Percentiles rank a stretch among this genome's conserved stretches.
Evolutionary conservation across 2,113 vertebrate genomes (phyloP).

Genomic region (Callithrix jacchus): DNA sequence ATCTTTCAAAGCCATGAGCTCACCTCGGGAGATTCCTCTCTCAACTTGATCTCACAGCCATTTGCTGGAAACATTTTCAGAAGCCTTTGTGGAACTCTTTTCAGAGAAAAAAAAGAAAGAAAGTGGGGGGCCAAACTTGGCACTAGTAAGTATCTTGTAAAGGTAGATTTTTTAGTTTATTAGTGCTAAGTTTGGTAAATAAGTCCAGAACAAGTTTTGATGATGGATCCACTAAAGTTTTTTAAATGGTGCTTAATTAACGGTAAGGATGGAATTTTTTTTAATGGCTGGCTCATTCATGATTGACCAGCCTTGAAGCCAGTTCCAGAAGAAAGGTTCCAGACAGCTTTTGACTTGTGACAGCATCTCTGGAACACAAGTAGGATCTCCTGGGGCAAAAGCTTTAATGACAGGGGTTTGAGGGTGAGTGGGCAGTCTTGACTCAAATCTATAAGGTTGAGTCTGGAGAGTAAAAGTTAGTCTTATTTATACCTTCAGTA

Average conservation of each 20-base stretch:
- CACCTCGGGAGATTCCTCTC: neutral
- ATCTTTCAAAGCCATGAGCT: neutral
- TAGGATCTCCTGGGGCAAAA: neutral
- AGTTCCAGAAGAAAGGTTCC: neutral
- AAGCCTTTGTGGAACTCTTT: conserved; percentile 3
- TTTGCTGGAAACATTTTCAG: conserved; percentile 35
- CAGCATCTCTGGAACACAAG: neutral
- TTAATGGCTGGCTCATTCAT: neutral
- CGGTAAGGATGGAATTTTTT: neutral
- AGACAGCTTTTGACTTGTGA: neutral
- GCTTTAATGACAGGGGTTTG: neutral
- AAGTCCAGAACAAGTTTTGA: neutral
- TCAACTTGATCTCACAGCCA: neutral
- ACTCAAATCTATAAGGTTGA: neutral
- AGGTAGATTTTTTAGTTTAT: conserved; percentile 1
- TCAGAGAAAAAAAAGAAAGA: neutral
- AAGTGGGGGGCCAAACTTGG: neutral
- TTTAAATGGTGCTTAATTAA: neutral
- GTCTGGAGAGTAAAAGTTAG: neutral
- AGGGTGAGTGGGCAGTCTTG: neutral
- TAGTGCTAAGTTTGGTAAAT: conserved; percentile 21
- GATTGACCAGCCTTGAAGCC: neutral
- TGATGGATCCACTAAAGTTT: neutral
- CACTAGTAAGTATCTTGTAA: neutral
- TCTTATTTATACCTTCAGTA: neutral